These are phyloP conservation scores for Apodemia hepburni DNA, from an alignment of 2,888 invertebrate genomes.

Conservation along the genomic window DNA sequence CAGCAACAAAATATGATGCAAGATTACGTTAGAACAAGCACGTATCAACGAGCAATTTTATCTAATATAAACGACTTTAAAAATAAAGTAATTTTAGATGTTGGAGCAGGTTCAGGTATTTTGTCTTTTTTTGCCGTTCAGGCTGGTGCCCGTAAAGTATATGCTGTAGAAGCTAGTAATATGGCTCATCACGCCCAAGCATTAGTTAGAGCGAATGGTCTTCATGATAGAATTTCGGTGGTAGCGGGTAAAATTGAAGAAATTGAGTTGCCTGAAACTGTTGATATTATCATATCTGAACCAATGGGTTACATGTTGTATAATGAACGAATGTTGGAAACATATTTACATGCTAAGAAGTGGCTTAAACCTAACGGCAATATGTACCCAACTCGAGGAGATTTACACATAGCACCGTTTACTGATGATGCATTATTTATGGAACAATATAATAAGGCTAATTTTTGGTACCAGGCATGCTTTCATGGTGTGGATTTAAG, in stretches of 20 bases:
- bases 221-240: slow-evolving; percentile 93
- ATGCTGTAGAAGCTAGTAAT: slow-evolving; percentile 99
- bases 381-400: slow-evolving; percentile 98
- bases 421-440: slow-evolving; percentile 98
- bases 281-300: slow-evolving; percentile 98
- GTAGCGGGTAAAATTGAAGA: slow-evolving; percentile 99
- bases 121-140: slow-evolving; percentile 99
- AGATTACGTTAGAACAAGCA: slow-evolving; percentile 98
- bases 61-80: slow-evolving; percentile 95
- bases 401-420: slow-evolving; percentile 98
- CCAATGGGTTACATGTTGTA: slow-evolving; percentile 99
- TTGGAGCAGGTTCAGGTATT: slow-evolving; percentile 99
- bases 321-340: slow-evolving; percentile 99
- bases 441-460: slow-evolving; percentile 99
- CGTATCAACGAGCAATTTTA: slow-evolving; percentile 98
- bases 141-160: slow-evolving; percentile 97
- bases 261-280: slow-evolving; percentile 95
- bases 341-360: slow-evolving; percentile 98
- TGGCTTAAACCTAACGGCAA: slow-evolving; percentile 96
- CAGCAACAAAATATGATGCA: slow-evolving; percentile 99
- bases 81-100: slow-evolving; percentile 96
- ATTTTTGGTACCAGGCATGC: slow-evolving; percentile 99
- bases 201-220: slow-evolving; percentile 93
- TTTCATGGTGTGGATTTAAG: slow-evolving; percentile 99
- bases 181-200: slow-evolving; percentile 98